Conservation (phyloP, 1,140 invertebrate species). For the Drosophila elegans region DNA sequence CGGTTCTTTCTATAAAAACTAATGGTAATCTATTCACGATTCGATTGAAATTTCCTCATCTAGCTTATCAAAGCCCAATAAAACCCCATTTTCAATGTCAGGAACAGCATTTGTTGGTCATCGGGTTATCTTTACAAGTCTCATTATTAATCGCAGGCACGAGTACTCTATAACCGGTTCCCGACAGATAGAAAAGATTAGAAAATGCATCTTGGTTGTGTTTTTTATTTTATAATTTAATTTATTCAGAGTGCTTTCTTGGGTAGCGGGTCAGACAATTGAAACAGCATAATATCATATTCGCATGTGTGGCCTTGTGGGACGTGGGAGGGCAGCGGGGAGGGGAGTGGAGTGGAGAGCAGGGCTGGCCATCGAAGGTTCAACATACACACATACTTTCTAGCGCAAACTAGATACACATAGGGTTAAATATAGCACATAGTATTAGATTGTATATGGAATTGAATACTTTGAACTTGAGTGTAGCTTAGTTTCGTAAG, state of each 20-base stretch:
- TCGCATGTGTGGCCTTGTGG: conserved; percentile 27
- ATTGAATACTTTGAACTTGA: conserved; percentile 68
- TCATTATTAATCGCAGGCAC: background rate
- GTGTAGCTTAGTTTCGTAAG: conserved; percentile 38
- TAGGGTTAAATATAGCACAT: conserved; percentile 27
- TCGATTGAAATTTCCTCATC: background rate
- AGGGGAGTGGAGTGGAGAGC: conserved; percentile 5
- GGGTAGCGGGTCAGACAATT: conserved; percentile 50
- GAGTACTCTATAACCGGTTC: conserved; percentile 10
- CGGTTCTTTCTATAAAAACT: too few species aligned
- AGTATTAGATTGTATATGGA: conserved; percentile 42
- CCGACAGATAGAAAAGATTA: conserved; percentile 1
- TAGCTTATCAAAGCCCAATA: background rate
- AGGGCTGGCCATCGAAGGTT: conserved; percentile 33
- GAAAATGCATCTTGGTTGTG: conserved; percentile 18
- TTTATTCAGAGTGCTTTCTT: conserved; percentile 71
- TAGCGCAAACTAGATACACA: conserved; percentile 39
- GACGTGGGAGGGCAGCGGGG: conserved; percentile 6
- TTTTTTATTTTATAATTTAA: conserved; percentile 74
- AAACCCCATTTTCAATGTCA: conserved; percentile 20
- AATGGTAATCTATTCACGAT: background rate
- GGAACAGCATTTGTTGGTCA: conserved; percentile 2
- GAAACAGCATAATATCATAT: conserved; percentile 71
- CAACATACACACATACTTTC: conserved; percentile 58
- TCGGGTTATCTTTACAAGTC: conserved; percentile 17